phyloP scores from a whole-genome alignment of 2,888 invertebrate genomes.

The Thumatha senex region DNA sequence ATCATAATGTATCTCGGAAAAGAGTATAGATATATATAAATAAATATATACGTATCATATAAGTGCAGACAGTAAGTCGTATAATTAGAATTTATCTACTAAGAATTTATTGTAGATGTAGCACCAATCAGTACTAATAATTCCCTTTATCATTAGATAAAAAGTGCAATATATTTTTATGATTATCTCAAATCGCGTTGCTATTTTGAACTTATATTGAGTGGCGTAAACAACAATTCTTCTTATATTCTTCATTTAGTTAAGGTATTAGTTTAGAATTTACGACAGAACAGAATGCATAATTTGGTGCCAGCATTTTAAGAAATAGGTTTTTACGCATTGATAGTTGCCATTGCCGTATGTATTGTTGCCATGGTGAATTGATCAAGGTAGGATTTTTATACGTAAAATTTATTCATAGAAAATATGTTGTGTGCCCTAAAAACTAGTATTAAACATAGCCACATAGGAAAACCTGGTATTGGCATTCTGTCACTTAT shows the following conservation, averaged over 20 bases:
- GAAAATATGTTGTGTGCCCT: no score
- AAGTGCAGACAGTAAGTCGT: conserved; percentile 20
- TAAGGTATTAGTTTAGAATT: background rate
- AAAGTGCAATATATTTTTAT: conserved; percentile 8
- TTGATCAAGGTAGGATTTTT: no score
- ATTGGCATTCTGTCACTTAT: no score
- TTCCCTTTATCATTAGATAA: conserved; percentile 1
- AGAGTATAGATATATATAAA: background rate
- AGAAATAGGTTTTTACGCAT: background rate
- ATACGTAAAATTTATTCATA: no score
- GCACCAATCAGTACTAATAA: background rate
- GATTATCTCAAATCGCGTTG: background rate
- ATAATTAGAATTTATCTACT: conserved; percentile 4
- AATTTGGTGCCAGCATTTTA: no score
- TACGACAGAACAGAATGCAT: background rate
- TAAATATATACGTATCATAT: conserved; percentile 17
- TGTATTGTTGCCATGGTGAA: background rate
- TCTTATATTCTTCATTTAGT: background rate
- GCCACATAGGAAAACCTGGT: no score
- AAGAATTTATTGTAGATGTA: conserved; percentile 4
- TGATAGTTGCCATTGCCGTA: background rate
- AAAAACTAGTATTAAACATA: no score
- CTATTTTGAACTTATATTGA: background rate
- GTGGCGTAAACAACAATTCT: background rate
- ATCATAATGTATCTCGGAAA: background rate